These are phyloP conservation scores for Drosophila athabasca DNA, from an alignment of 1,140 invertebrate genomes.

Conservation along the genomic window DNA sequence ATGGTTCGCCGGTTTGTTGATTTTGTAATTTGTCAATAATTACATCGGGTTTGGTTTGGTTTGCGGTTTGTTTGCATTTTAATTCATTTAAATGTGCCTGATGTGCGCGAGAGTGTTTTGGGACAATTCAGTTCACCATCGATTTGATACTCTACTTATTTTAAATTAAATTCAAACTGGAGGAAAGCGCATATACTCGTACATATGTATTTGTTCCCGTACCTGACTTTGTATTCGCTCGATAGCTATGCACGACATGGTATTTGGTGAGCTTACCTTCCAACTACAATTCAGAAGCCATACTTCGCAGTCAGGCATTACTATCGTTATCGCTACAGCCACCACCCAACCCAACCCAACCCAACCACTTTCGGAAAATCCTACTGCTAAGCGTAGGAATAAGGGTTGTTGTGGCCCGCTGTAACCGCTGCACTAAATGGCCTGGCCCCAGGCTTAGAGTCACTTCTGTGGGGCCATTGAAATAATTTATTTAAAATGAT, in stretches of 20 bases:
- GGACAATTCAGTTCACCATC: neutral
- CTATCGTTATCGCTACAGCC: no score
- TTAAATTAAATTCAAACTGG: neutral
- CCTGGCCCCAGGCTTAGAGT: slow-evolving; percentile 32
- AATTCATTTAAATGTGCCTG: slow-evolving; percentile 30
- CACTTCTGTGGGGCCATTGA: slow-evolving; percentile 42
- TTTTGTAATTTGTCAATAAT: slow-evolving; percentile 72
- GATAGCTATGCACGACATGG: neutral
- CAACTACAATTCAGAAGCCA: neutral
- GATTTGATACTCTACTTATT: neutral
- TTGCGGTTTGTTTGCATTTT: slow-evolving; percentile 56
- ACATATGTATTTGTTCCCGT: neutral
- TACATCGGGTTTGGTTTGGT: slow-evolving; percentile 53
- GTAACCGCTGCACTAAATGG: slow-evolving; percentile 49
- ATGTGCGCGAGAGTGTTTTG: slow-evolving; percentile 1
- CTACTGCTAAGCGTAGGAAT: neutral
- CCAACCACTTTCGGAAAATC: no score
- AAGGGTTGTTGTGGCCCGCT: slow-evolving; percentile 7
- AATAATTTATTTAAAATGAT: slow-evolving; percentile 58
- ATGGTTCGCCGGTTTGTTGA: slow-evolving; percentile 63
- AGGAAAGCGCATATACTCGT: neutral
- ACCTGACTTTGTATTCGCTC: neutral
- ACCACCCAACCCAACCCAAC: no score
- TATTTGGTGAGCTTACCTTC: neutral
- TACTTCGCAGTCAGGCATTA: slow-evolving; percentile 1